These are phyloP conservation scores for Enteromius paludinosus DNA, from an alignment of 2,797 vertebrate genomes.

Conservation along the genomic window DNA sequence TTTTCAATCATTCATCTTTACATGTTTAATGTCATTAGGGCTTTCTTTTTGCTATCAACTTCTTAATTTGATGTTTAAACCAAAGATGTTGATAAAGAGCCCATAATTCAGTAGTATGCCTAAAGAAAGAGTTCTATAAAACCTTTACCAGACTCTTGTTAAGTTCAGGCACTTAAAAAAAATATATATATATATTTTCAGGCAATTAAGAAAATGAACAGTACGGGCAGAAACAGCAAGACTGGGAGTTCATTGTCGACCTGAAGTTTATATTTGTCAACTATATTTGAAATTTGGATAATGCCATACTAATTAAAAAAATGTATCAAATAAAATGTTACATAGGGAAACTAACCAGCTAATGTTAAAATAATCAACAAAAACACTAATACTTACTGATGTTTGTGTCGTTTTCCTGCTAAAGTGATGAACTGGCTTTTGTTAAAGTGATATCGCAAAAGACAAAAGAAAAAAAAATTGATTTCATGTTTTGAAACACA, in stretches of 20 bases:
- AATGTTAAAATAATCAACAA: background rate
- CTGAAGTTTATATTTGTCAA: too few species aligned
- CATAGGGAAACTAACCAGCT: background rate
- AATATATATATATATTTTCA: background rate
- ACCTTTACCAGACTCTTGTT: background rate
- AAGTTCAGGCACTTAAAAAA: background rate
- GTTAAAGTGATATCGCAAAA: constrained; percentile 24
- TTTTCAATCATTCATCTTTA: background rate
- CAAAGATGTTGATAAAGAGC: background rate
- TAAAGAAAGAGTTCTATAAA: background rate
- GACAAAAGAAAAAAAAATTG: background rate
- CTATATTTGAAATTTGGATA: background rate
- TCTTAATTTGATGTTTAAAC: background rate
- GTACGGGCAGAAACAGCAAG: background rate
- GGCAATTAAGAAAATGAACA: background rate
- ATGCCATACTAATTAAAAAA: background rate
- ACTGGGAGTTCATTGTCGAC: background rate
- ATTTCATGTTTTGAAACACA: constrained; percentile 9
- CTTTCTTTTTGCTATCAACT: background rate
- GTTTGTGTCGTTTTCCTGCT: background rate
- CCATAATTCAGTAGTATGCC: background rate
- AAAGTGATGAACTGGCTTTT: constrained; percentile 7
- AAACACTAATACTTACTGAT: background rate
- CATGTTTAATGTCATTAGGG: background rate
- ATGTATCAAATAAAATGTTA: background rate